Evolutionary conservation across 2,888 invertebrate genomes (phyloP), one percentile per base, ranked within the genome.

Genomic region (Sussaba pulchella): DNA sequence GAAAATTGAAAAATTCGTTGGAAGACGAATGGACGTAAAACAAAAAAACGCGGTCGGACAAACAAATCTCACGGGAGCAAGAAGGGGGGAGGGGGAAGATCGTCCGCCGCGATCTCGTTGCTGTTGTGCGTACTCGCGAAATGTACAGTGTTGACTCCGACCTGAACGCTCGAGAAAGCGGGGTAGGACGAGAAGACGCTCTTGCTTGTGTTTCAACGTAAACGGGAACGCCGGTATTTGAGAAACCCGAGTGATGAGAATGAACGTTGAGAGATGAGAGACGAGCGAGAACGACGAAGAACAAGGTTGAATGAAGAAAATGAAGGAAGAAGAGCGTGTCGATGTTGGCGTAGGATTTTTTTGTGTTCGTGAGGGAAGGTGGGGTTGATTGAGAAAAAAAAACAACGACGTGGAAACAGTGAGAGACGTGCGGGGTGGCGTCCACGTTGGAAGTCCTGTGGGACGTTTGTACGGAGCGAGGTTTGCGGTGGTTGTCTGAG

Each of bases 401-500:
- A 57, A 12, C 26, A n/a, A 57, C 17, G 31, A 17, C 3, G 31
- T 9, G 57, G 17, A 63, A 36, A 31, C 2, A 70, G 50, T 52
- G 31, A 54, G 70, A 19, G 64, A 61, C 59, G 61, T 47, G 41
- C 36, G 77, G 47, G 66, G 52, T 79, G 71, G 39, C 47, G 67
- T 17, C 61, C 41, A 63, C 70, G 64, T 43, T 36, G 43, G 21
- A 63, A 69, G 31, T 50, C 19, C 47, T 24, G 59, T 21, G 59
- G n/a, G 52, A 43, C 24, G 64, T 26, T 45, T 26, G 41, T 24
- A 9, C 41, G 72, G 31, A 31, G 26, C 17, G 14, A n/a, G 14
- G 59, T 72, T 54, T 76, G 71, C 66, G 81, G 75, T 74, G 82
- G 82, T 83, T 83, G 83, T 69, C 57, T 83, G 85, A n/a, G n/a